Conservation (phyloP, 2,888 invertebrate species). For the Tiphia femorata region DNA sequence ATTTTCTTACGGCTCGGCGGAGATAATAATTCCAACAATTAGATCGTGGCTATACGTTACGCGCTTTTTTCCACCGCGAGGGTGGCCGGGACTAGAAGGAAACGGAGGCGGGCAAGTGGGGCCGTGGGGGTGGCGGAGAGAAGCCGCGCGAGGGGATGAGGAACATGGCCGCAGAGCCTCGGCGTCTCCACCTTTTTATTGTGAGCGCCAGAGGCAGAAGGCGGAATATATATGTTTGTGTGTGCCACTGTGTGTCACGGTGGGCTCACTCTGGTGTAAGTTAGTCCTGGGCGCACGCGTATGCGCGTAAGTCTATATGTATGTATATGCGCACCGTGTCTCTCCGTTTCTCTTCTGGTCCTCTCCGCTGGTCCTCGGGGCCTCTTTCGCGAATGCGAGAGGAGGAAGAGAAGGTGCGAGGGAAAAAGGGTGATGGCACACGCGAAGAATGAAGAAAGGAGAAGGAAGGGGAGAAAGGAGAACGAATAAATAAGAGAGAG, state of each 20-base stretch:
- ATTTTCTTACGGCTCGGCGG: constrained; percentile 44
- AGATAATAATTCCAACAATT: constrained; percentile 60
- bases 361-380: no score
- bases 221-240: constrained; percentile 46
- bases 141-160: constrained; percentile 53
- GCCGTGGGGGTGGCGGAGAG: constrained; percentile 13
- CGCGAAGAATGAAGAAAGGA: constrained; percentile 4
- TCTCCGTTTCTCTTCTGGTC: no score
- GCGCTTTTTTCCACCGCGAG: constrained; percentile 39
- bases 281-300: constrained; percentile 11
- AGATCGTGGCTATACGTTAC: constrained; percentile 56
- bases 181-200: constrained; percentile 68
- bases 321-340: no score
- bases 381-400: background rate
- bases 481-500: constrained; percentile 10
- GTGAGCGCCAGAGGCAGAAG: constrained; percentile 65
- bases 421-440: background rate
- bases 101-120: constrained; percentile 26
- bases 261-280: no score
- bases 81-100: constrained; percentile 35
- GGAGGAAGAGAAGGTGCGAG: constrained; percentile 8
- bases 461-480: constrained; percentile 9
- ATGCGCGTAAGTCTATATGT: background rate
- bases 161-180: constrained; percentile 62
- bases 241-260: no score